These are phyloP conservation scores for Chlorops oryzae DNA, from an alignment of 1,140 invertebrate species.

Conservation along the genomic window DNA sequence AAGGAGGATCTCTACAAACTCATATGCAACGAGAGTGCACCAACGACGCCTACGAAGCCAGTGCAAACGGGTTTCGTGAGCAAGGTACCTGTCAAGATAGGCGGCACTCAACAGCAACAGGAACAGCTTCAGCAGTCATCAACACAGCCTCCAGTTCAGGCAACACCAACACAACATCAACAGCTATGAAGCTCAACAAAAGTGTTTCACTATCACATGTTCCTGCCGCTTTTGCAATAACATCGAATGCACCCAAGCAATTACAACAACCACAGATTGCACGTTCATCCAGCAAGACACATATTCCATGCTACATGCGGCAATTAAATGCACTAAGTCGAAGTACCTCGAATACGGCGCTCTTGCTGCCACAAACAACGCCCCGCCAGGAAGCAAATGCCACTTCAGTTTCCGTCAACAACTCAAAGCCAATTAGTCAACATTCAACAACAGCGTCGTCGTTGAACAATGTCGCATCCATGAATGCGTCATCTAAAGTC, in stretches of 20 bases:
- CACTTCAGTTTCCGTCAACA: conserved; percentile 4
- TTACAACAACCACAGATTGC: conserved; percentile 8
- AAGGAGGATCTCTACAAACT: conserved; percentile 46
- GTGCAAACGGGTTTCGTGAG: conserved; percentile 19
- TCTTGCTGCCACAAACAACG: conserved; percentile 21
- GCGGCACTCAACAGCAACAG: not conserved
- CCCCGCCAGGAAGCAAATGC: conserved; percentile 10
- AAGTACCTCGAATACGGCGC: conserved; percentile 42
- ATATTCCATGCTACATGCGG: conserved; percentile 46
- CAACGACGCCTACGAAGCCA: conserved; percentile 2
- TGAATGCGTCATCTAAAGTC: conserved; percentile 1
- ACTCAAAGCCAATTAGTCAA: conserved; percentile 9
- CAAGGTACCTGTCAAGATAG: conserved; percentile 35
- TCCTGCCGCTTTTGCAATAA: conserved; percentile 8
- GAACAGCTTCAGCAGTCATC: not conserved
- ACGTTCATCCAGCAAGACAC: conserved; percentile 36
- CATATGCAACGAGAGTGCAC: conserved; percentile 41
- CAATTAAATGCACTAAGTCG: conserved; percentile 38
- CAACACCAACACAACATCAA: not conserved
- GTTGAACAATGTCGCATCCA: not conserved
- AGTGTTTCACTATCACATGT: conserved; percentile 43
- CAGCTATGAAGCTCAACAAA: conserved; percentile 25
- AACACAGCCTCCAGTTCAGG: not conserved
- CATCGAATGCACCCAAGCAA: not conserved
- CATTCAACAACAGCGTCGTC: conserved; percentile 8